phyloP scores from a whole-genome alignment of 2,113 vertebrate species.

The Crotalus tigris region DNA sequence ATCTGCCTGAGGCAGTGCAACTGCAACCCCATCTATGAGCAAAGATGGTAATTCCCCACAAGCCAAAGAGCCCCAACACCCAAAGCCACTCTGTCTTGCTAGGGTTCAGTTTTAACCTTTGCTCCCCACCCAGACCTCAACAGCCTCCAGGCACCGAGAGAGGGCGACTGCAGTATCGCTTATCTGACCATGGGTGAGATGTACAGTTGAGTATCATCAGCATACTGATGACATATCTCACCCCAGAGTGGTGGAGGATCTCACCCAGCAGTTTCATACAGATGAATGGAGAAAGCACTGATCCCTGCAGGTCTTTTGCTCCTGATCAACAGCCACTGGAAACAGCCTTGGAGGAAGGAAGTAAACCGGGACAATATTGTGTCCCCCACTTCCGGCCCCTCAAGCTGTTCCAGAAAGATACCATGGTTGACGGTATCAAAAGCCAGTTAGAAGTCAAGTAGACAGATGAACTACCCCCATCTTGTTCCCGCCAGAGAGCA shows the following conservation, averaged over 20 bases:
- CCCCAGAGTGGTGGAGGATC: background rate
- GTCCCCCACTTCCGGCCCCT: background rate
- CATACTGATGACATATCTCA: background rate
- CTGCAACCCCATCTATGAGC: background rate
- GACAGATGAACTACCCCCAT: background rate
- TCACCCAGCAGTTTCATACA: background rate
- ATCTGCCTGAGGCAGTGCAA: background rate
- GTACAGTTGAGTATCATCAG: background rate
- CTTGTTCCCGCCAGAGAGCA: background rate
- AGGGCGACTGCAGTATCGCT: background rate
- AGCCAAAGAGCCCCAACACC: background rate
- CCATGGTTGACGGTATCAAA: background rate
- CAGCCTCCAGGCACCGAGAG: background rate
- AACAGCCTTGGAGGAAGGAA: background rate
- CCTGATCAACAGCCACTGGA: background rate
- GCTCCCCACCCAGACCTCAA: background rate
- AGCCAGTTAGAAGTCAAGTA: background rate
- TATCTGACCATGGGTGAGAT: background rate
- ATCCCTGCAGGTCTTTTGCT: background rate
- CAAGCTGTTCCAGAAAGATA: background rate
- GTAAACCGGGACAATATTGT: background rate
- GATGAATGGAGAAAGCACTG: background rate
- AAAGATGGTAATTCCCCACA: background rate
- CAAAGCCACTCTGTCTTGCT: background rate
- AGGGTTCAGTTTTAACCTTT: background rate